Evolutionary conservation across 92 coral and sea anemone species (phyloP), one percentile per base, ranked within the genome.

Genomic region (Heliopora coerulea): DNA sequence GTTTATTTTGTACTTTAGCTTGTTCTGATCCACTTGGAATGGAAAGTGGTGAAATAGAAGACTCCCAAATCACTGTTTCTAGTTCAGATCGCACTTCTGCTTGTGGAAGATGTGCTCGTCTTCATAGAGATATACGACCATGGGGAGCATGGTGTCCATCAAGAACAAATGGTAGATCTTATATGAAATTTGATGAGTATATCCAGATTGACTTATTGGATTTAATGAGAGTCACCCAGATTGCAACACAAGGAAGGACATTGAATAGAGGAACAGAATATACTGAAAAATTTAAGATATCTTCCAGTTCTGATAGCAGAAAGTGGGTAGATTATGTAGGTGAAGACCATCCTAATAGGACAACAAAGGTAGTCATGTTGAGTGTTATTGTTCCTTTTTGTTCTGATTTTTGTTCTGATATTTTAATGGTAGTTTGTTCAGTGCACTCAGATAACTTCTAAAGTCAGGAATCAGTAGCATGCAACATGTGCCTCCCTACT

Each of bases 111-210:
- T 49, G 46, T 59, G 97, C 88, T 26, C 74, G 97, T 32, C 62
- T 92, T 13, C 65, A 83, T 39, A 27, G 19, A 0, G 23, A 28
- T 13, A 34, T 31, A 20, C 80, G 60, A 0, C 32, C 56, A 58
- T 89, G 97, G 0, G 97, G 88, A 4, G 89, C 96, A 96, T 92
- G 97, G 28, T 89, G 92, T 8, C 11, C 61, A 25, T 41, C 0
- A 0, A 0, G 0, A 31, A 12, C 23, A 41, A 69, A 72, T 58
- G 64, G 49, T 63, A 54, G 0, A n/a, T 32, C 26, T 8, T 4
- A n/a, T 52, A 80, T 1, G 14, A 20, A 84, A 64, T 66, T 67
- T 44, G 62, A 67, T 62, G 84, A 91, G 80, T 91, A 56, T 41
- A 54, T 76, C 27, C 88, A 87, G 79, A 68, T 91, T 12, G 42